Evolutionary conservation across 2,113 vertebrate genomes (phyloP).

Genomic region (Protobothrops mucrosquamatus): DNA sequence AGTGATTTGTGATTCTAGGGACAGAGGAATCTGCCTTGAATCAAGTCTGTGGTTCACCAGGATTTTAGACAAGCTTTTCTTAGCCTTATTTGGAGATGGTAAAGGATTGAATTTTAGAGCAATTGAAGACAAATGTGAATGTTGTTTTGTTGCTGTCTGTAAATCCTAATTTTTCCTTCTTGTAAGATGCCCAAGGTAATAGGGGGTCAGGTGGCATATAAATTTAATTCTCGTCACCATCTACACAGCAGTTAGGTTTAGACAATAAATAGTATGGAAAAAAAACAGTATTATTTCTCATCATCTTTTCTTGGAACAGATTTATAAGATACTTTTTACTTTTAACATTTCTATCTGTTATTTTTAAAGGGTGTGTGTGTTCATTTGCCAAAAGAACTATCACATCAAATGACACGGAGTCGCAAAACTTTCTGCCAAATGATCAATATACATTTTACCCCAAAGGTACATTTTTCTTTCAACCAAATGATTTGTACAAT

Average conservation of each 20-base stretch:
- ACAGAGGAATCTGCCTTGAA: neutral
- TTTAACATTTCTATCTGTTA: constrained; percentile 37
- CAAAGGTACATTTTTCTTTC: constrained; percentile 47
- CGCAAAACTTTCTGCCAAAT: constrained; percentile 51
- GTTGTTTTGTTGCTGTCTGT: neutral
- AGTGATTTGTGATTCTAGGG: neutral
- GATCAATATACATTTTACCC: constrained; percentile 35
- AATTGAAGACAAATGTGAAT: neutral
- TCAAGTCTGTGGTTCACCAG: neutral
- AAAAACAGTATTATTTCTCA: neutral
- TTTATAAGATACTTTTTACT: constrained; percentile 25
- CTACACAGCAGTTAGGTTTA: constrained; percentile 1
- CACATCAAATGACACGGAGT: constrained; percentile 41
- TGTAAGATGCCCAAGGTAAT: neutral
- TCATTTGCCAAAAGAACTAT: constrained; percentile 51
- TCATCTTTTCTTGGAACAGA: constrained; percentile 33
- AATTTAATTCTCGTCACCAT: neutral
- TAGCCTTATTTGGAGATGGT: neutral
- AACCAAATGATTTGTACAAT: constrained; percentile 35
- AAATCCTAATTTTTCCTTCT: neutral
- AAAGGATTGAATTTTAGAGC: neutral
- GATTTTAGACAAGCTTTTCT: neutral
- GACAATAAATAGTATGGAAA: neutral
- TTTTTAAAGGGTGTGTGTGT: constrained; percentile 28
- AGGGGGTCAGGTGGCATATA: neutral